A percentile compares a stretch with the other conserved stretches of the same genome.
phyloP scores from a whole-genome alignment of 2,888 invertebrate species.

The Prosapia bicincta region DNA sequence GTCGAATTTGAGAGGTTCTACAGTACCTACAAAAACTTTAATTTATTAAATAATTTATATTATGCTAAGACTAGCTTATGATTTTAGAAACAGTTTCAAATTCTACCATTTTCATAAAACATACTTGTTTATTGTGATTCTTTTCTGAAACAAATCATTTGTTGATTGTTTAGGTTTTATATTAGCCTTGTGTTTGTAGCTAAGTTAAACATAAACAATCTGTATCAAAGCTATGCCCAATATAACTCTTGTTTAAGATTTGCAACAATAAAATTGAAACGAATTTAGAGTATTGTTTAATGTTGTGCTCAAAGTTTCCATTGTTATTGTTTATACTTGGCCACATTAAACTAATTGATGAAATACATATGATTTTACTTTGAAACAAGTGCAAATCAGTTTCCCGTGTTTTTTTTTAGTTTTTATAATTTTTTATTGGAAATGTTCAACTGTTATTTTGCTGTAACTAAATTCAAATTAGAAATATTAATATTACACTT shows the following conservation, averaged over 20 bases:
- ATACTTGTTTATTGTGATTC: neutral
- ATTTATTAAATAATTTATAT: too few species aligned
- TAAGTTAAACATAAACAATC: neutral
- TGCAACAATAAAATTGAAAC: neutral
- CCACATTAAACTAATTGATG: neutral
- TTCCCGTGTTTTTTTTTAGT: neutral
- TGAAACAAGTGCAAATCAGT: neutral
- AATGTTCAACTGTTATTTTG: too few species aligned
- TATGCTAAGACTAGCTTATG: neutral
- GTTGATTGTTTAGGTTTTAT: neutral
- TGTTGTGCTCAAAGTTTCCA: neutral
- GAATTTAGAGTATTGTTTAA: neutral
- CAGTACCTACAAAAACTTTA: too few species aligned
- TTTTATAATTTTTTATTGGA: too few species aligned
- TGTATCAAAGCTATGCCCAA: neutral
- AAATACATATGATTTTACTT: neutral
- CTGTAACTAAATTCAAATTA: too few species aligned
- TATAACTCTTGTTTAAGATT: neutral
- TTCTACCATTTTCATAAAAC: neutral
- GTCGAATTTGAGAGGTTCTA: too few species aligned
- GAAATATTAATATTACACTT: too few species aligned
- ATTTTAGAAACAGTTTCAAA: neutral
- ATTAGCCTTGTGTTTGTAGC: neutral
- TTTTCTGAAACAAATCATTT: neutral
- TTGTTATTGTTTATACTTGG: neutral